Evolutionary conservation across 2,888 invertebrate species (phyloP), one percentile per base, ranked within the genome.

Genomic region (Rhyacophila evoluta): DNA sequence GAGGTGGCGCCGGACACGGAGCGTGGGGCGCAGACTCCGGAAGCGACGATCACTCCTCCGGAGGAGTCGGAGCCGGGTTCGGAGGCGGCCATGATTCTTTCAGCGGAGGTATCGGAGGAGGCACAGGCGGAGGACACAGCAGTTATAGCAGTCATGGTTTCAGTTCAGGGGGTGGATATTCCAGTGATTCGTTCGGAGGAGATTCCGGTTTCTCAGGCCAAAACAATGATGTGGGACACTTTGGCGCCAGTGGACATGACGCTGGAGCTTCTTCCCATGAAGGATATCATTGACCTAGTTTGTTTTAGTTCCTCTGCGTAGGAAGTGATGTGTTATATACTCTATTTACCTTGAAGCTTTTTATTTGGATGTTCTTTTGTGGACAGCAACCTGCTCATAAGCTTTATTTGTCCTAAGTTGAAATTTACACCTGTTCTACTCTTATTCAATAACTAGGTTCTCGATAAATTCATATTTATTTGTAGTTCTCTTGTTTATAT

Each of bases 11-110:
- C 25, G 89, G 88, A 83, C 88, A 88, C 82, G 88, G 87, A 87
- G 89, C 88, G 25, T 81, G 82, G 72, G 87, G 88, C 80, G 87
- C 87, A 1, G 89, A 88, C 87, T 39, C 38, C 33, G 83, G 84
- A 27, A 83, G 83, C 36, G 84, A 82, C 41, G 83, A 83, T 77
- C 79, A 84, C 25, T 71, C 71, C n/a, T n/a, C n/a, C n/a, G 39
- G 71, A 36, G 39, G 81, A 37, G 83, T 68, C 82, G 79, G 41
- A 39, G 39, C 39, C 12, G 80, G 82, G 76, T 83, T 82, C 27
- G 81, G 28, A n/a, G 73, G n/a, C n/a, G n/a, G 33, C 37, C 12
- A 28, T 1, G 73, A 73, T 41, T 36, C 41, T 10, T 27, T 25
- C 33, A 74, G 73, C 27, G 39, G 39, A 12, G 39, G 39, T 12